phyloP scores from a whole-genome alignment of 1,140 invertebrate genomes.

The Drosophila funebris region DNA sequence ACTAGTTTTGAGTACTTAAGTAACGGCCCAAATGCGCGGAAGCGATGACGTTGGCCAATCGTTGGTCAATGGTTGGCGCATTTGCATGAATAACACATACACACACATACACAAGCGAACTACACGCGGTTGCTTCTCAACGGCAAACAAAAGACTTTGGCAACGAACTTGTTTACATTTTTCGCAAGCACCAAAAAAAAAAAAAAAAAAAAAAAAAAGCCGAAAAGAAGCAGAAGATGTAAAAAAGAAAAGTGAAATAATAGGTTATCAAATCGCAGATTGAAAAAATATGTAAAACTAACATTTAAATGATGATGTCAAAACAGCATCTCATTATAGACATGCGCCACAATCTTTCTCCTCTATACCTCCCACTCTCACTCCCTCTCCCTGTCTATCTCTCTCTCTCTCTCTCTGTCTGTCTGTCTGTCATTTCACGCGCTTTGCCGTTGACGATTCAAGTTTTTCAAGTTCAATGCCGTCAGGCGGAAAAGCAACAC shows the following conservation, averaged over 20 bases:
- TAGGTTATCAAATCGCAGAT: conserved; percentile 70
- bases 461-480: conserved; percentile 79
- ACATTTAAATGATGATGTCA: conserved; percentile 72
- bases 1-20: conserved; percentile 9
- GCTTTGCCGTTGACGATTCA: conserved; percentile 10
- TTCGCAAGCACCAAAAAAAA: conserved; percentile 57
- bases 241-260: too few species aligned
- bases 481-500: conserved; percentile 64
- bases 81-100: conserved; percentile 34
- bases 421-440: background rate
- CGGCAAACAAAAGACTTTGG: conserved; percentile 76
- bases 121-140: conserved; percentile 41
- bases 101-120: background rate
- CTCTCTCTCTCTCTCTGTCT: background rate
- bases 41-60: conserved; percentile 51
- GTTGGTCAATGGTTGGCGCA: conserved; percentile 66
- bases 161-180: conserved; percentile 79
- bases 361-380: background rate
- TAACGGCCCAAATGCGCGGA: conserved; percentile 28
- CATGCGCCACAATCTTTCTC: conserved; percentile 17
- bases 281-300: conserved; percentile 35
- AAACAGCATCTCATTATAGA: conserved; percentile 66
- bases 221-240: background rate
- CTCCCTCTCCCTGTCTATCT: background rate
- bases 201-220: conserved; percentile 1